Base-by-base conservation (phyloP, 2,113 vertebrate genomes). In the Gobius niger region DNA sequence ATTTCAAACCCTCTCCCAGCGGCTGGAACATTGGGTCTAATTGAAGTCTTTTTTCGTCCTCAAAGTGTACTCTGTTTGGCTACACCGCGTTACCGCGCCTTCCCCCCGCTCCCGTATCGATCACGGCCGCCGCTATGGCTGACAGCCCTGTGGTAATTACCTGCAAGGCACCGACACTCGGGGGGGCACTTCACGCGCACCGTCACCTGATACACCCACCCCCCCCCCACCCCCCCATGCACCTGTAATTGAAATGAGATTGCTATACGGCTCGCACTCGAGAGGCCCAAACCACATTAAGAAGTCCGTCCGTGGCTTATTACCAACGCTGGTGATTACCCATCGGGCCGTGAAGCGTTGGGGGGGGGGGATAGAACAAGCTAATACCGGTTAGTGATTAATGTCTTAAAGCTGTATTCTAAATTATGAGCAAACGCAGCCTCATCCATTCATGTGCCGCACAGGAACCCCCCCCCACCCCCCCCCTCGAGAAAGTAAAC, bases 81-180 rank as follows among this genome's bases (percentile, higher is more conserved):
- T 10, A 16, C 9, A 47, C 24, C 24, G 47, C 9, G 16, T 53
- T 18, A 12, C 16, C 6, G 9, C 9, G 8, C 18, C 52, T 12
- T 24, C 5, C 52, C 24, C 9, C 10, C 52, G 70, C 74, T 63
- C 8, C 41, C 1, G 68, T 78, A 88, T 88, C 63, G 88, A 89
- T 88, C 84, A 78, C 67, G 77, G 68, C 44, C 75, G 86, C 67
- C 40, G 65, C 73, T 63, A 76, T 41, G 65, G 72, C 65, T 67
- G 78, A 82, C 78, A 71, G 72, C 72, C 34, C 75, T 16, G 56
- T 57, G 69, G 73, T 82, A 88, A 88, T 88, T 88, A 89, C 84
- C 84, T 82, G 77, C 64, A 71, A 71, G 66, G 64, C 64, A 34
- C 54, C 57, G 59, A 61, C 78, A 65, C 76, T 77, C 69, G 40